Evolutionary conservation across 2,797 vertebrate species (phyloP).

Genomic region (Mus minutoides): DNA sequence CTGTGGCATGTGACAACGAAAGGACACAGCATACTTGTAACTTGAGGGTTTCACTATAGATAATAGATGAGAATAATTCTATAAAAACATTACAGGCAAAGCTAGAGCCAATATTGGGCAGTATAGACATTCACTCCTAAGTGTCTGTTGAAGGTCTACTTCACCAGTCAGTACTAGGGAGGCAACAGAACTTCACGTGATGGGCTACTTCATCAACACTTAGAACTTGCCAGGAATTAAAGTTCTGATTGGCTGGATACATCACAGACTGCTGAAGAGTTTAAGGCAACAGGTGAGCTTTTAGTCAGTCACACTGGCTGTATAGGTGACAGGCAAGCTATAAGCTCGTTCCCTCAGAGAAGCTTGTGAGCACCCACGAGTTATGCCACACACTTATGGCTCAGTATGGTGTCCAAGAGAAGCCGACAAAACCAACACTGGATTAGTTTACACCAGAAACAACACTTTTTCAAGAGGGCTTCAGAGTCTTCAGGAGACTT

Average conservation of each 20-base stretch:
- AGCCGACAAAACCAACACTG: conserved; percentile 19
- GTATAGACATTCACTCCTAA: neutral
- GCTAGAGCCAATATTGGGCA: neutral
- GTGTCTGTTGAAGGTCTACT: neutral
- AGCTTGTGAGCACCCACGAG: neutral
- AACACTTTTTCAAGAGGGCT: conserved; percentile 3
- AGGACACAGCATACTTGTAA: neutral
- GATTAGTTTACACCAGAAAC: conserved; percentile 20
- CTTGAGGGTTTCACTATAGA: neutral
- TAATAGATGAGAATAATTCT: neutral
- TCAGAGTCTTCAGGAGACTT: neutral
- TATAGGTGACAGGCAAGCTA: neutral
- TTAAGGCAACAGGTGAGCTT: neutral
- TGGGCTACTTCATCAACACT: neutral
- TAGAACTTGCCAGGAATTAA: neutral
- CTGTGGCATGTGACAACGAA: neutral
- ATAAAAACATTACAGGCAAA: neutral
- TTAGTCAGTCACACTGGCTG: neutral
- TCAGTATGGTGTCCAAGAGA: neutral
- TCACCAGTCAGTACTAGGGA: neutral
- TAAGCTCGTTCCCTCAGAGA: neutral
- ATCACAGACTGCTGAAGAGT: neutral
- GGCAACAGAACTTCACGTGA: neutral
- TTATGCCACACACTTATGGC: neutral
- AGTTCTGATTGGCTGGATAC: neutral